Base-by-base conservation (phyloP, 2,113 vertebrate species). In the Poeciliopsis turrubarensis region DNA sequence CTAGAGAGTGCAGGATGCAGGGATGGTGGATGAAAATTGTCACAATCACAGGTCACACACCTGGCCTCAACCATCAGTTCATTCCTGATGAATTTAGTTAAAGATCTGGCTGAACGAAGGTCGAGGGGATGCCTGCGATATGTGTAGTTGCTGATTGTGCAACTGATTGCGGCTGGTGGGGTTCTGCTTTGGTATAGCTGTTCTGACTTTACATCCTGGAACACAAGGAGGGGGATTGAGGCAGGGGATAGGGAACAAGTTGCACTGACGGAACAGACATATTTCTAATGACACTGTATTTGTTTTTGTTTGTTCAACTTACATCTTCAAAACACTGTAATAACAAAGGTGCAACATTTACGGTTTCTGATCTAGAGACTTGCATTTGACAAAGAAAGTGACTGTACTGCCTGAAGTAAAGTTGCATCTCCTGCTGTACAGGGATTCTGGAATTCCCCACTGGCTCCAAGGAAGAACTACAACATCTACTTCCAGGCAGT, bases 401-500 rank as follows among this genome's bases (percentile, higher is more conserved):
- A 60, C 32, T n/a, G 8, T 14, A 41, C 4, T 41, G 39, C 27
- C 2, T 29, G 11, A 27, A 26, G 17, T 66, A 22, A 71, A 60
- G 29, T 6, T 72, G 37, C 69, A 34, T 32, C 17, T 66, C 2
- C 29, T 72, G 11, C 44, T 84, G 73, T 65, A 1, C 68, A 96
- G 79, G 97, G 97, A 41, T 99, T 97, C 91, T 99, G 97, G 98
- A 99, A 99, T 87, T 95, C 98, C 0, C 98, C 97, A 0, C 81
- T 99, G 89, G 96, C 96, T 67, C 97, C 98, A 14, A 95, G 98
- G 65, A 99, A 99, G 91, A 97, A 98, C 82, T 99, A 99, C 94
- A 98, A 99, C 93, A 99, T 99, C 94, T 98, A 99, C 87, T 97
- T 98, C 89, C 98, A 99, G 92, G 98, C 98, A 34, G 98, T 99